Conservation (phyloP, 2,797 vertebrate genomes). For the Ctenopoma multispine region DNA sequence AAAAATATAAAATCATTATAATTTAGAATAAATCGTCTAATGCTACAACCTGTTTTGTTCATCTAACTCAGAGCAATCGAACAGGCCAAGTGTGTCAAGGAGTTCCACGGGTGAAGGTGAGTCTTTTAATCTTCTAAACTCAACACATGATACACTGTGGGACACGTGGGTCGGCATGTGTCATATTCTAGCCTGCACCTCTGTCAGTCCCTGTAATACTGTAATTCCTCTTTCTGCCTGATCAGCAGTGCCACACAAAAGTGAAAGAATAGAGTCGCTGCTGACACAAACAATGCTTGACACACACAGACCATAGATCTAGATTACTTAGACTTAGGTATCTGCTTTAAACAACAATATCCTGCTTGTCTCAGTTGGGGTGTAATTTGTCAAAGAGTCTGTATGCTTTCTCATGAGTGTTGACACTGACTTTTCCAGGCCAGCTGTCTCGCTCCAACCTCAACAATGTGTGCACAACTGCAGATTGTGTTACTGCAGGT, state of each 20-base stretch:
- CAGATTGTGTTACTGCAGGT: slow-evolving; percentile 95
- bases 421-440: slow-evolving; percentile 76
- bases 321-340: slow-evolving; percentile 13
- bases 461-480: slow-evolving; percentile 85
- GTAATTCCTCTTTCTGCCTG: slow-evolving; percentile 60
- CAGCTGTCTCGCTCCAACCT: slow-evolving; percentile 67
- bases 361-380: slow-evolving; percentile 20
- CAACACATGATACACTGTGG: slow-evolving; percentile 4
- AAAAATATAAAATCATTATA: background rate
- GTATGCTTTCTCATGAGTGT: slow-evolving; percentile 35
- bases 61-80: slow-evolving; percentile 73
- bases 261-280: slow-evolving; percentile 57
- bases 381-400: slow-evolving; percentile 22
- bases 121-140: slow-evolving; percentile 29
- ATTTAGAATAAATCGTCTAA: slow-evolving; percentile 4
- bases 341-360: slow-evolving; percentile 21
- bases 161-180: slow-evolving; percentile 22
- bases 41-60: slow-evolving; percentile 21
- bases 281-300: slow-evolving; percentile 62
- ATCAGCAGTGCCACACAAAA: slow-evolving; percentile 72
- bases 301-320: slow-evolving; percentile 19
- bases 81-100: slow-evolving; percentile 68
- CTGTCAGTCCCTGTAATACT: slow-evolving; percentile 39
- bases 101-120: slow-evolving; percentile 74
- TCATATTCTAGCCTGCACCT: slow-evolving; percentile 36